A percentile compares a stretch with the other conserved stretches of the same genome.
phyloP scores from a whole-genome alignment of 2,797 vertebrate species.

The Heteromormyrus szaboi region DNA sequence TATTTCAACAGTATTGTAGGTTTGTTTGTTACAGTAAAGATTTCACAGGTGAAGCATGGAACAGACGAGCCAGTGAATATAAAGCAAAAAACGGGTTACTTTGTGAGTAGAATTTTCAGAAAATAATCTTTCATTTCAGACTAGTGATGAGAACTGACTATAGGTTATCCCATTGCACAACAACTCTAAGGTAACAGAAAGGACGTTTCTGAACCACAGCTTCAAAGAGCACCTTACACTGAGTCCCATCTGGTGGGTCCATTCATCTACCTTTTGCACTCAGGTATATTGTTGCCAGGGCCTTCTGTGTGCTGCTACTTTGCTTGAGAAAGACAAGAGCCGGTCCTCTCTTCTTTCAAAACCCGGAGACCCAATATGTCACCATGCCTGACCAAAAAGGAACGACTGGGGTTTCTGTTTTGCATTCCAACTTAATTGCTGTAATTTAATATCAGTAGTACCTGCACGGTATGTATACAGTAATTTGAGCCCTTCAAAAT shows the following conservation, averaged over 20 bases:
- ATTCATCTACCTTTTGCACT: neutral
- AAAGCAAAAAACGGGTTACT: neutral
- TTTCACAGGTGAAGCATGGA: neutral
- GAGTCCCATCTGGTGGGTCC: constrained; percentile 5
- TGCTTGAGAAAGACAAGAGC: neutral
- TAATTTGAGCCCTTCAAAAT: neutral
- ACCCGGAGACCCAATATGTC: neutral
- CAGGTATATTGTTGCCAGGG: neutral
- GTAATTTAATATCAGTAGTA: constrained; percentile 4
- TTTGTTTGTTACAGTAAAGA: neutral
- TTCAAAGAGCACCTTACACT: neutral
- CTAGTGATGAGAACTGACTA: neutral
- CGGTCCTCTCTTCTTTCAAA: constrained; percentile 6
- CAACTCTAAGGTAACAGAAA: neutral
- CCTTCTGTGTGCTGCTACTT: neutral
- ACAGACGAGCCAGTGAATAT: neutral
- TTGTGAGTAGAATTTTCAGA: neutral
- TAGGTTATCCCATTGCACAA: neutral
- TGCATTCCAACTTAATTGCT: constrained; percentile 16
- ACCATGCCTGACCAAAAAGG: neutral
- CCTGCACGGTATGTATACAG: neutral
- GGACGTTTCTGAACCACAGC: neutral
- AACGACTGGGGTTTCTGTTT: neutral
- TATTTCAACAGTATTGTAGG: neutral
- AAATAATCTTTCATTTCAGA: neutral